phyloP scores from a whole-genome alignment of 1,140 invertebrate species.

The Dendroctonus ponderosae region DNA sequence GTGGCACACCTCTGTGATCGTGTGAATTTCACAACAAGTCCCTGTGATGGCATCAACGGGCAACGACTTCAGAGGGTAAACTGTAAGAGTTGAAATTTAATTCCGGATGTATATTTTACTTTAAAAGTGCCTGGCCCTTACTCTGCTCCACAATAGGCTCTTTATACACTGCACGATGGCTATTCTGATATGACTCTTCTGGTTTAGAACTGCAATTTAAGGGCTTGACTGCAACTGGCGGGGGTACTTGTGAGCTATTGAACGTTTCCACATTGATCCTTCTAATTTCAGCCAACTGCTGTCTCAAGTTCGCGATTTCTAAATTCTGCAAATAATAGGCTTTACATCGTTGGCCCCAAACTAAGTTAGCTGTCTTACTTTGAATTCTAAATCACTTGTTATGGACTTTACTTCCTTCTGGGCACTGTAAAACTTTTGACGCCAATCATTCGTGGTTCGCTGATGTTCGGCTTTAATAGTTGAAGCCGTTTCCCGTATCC shows the following conservation, averaged over 20 bases:
- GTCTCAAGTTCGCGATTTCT: constrained; percentile 43
- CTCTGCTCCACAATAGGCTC: constrained; percentile 5
- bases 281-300: constrained; percentile 35
- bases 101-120: constrained; percentile 15
- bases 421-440: constrained; percentile 31
- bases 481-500: constrained; percentile 35
- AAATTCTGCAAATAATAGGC: constrained; percentile 39
- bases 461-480: constrained; percentile 33
- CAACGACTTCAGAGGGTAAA: constrained; percentile 31
- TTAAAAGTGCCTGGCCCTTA: neutral
- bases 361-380: constrained; percentile 28
- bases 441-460: constrained; percentile 40
- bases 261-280: neutral
- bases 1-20: too few relatives aligned
- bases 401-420: constrained; percentile 37
- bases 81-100: constrained; percentile 25
- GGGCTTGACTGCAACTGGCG: too few relatives aligned
- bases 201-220: neutral
- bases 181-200: constrained; percentile 4
- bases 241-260: too few relatives aligned
- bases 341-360: constrained; percentile 7
- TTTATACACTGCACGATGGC: neutral
- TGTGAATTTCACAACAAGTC: too few relatives aligned
- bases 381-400: constrained; percentile 44
- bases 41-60: neutral